phyloP scores from a whole-genome alignment of 2,888 invertebrate genomes.

The Liodrosophila aerea region DNA sequence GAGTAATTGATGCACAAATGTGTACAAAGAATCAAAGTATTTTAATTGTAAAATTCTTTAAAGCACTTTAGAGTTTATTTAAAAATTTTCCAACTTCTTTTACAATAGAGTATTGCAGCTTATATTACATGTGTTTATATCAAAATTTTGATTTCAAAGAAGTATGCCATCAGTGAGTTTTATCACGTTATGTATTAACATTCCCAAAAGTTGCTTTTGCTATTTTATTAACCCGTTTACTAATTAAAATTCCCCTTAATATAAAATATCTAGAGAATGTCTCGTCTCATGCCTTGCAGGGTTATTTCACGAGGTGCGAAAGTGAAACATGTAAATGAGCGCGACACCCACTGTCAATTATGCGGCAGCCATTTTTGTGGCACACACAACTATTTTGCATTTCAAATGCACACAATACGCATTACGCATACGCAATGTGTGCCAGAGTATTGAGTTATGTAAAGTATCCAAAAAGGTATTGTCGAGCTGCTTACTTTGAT shows the following conservation, averaged over 20 bases:
- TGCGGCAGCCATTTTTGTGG: constrained; percentile 56
- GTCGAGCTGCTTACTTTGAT: not conserved
- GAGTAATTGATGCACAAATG: not conserved
- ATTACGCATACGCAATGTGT: constrained; percentile 58
- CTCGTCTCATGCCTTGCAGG: constrained; percentile 5
- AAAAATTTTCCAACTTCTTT: too few species aligned
- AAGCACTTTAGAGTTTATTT: not conserved
- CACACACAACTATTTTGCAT: constrained; percentile 69
- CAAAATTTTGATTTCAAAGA: too few species aligned
- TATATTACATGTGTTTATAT: too few species aligned
- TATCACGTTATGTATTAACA: too few species aligned
- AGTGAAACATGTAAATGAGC: constrained; percentile 64
- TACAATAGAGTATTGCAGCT: too few species aligned
- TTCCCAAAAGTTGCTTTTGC: too few species aligned
- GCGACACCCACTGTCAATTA: constrained; percentile 44
- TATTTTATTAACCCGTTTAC: too few species aligned
- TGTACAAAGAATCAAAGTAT: too few species aligned
- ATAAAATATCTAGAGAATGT: not conserved
- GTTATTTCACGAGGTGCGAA: constrained; percentile 52
- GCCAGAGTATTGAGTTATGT: constrained; percentile 7
- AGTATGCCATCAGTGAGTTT: too few species aligned
- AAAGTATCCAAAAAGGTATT: not conserved
- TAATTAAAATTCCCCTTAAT: constrained; percentile 14
- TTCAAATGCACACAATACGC: constrained; percentile 59
- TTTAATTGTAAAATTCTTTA: not conserved